These are phyloP conservation scores for Lepisosteus osseus DNA, from an alignment of 2,113 vertebrate species.

Conservation along the genomic window DNA sequence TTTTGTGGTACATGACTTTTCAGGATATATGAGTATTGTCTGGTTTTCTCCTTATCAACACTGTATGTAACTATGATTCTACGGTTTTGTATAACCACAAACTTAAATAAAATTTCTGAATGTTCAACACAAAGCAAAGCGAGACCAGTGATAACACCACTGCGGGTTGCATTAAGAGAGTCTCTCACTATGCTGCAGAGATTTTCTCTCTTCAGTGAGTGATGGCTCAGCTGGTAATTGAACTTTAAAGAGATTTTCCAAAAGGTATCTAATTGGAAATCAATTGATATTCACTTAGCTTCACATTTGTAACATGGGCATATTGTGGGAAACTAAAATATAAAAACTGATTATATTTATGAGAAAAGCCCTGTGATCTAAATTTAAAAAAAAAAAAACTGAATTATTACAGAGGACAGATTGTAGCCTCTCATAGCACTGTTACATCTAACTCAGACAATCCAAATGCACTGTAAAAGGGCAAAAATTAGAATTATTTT, in stretches of 20 bases:
- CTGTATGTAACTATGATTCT: too few species aligned
- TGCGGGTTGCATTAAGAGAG: too few species aligned
- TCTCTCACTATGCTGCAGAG: too few species aligned
- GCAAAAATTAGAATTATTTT: not conserved
- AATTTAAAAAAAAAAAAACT: conserved; percentile 2
- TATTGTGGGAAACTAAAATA: conserved; percentile 12
- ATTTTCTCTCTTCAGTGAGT: not conserved
- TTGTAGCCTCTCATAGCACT: not conserved
- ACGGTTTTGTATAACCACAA: too few species aligned
- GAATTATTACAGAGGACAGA: too few species aligned
- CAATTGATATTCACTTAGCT: conserved; percentile 22
- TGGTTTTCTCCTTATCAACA: too few species aligned
- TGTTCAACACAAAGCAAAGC: too few species aligned
- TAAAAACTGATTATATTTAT: conserved; percentile 20
- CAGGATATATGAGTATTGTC: too few species aligned
- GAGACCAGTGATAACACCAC: too few species aligned
- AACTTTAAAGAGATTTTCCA: conserved; percentile 19
- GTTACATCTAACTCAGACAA: not conserved
- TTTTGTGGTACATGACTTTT: too few species aligned
- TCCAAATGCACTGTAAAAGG: not conserved
- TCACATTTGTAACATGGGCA: conserved; percentile 7
- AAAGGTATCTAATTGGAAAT: conserved; percentile 8
- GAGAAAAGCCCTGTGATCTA: not conserved
- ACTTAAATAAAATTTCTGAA: too few species aligned
- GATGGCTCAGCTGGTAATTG: conserved; percentile 10